Evolutionary conservation across 2,113 vertebrate genomes (phyloP).

Genomic region (Larimichthys crocea): DNA sequence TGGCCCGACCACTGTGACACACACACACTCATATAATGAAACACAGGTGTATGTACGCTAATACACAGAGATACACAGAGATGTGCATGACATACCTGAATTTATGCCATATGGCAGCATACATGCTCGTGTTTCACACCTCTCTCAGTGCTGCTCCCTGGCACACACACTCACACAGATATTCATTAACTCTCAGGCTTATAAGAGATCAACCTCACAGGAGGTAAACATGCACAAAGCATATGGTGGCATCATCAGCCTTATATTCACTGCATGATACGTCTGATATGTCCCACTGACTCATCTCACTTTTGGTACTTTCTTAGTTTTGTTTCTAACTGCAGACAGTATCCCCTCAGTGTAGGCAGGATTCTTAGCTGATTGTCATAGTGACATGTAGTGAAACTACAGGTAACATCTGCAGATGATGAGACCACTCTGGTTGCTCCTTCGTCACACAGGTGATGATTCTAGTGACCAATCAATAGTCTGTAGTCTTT

Average conservation of each 20-base stretch:
- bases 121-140: slow-evolving; percentile 10
- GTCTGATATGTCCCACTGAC: neutral
- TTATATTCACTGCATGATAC: neutral
- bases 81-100: slow-evolving; percentile 5
- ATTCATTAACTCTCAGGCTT: slow-evolving; percentile 22
- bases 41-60: slow-evolving; percentile 21
- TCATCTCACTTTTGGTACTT: neutral
- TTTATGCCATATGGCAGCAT: slow-evolving; percentile 26
- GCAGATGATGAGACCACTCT: too few relatives aligned
- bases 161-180: neutral
- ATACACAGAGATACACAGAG: slow-evolving; percentile 8
- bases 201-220: neutral
- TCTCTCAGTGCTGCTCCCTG: neutral
- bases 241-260: neutral
- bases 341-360: neutral
- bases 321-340: neutral
- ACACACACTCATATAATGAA: slow-evolving; percentile 32
- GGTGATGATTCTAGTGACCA: too few relatives aligned
- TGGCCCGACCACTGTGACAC: slow-evolving; percentile 60
- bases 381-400: too few relatives aligned
- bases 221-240: neutral
- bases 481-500: too few relatives aligned
- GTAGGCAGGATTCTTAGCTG: too few relatives aligned
- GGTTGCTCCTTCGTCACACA: too few relatives aligned
- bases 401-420: too few relatives aligned